A percentile compares a stretch with the other conserved stretches of the same genome.
Conservation (phyloP, 2,888 invertebrate genomes). For the Portevinia maculata region DNA sequence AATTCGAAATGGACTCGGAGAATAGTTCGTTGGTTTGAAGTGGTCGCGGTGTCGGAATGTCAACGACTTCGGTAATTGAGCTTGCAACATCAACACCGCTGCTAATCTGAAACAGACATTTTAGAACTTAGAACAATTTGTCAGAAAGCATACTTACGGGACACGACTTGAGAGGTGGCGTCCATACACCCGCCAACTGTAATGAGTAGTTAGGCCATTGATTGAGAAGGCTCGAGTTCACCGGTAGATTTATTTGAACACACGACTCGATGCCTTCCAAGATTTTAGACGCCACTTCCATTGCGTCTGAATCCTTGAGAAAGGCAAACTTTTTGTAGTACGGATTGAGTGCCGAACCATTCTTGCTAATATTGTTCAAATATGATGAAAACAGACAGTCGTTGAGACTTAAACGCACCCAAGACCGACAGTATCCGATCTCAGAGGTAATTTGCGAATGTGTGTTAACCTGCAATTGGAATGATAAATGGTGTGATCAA, state of each 20-base stretch:
- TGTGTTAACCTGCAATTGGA: conserved; percentile 86
- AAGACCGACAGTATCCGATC: conserved; percentile 95
- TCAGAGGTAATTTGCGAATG: conserved; percentile 93
- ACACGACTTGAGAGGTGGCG: conserved; percentile 89
- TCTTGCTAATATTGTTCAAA: conserved; percentile 90
- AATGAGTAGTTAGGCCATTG: conserved; percentile 94
- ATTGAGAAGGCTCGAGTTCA: conserved; percentile 94
- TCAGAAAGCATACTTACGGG: conserved; percentile 83
- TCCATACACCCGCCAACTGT: conserved; percentile 92
- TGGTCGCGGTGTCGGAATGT: conserved; percentile 80
- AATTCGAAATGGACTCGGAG: conserved; percentile 81
- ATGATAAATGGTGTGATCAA: too few relatives aligned
- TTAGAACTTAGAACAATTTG: background rate
- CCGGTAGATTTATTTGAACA: conserved; percentile 89
- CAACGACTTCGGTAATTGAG: conserved; percentile 84
- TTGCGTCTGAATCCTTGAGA: conserved; percentile 91
- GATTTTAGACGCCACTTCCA: conserved; percentile 90
- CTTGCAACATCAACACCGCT: conserved; percentile 91
- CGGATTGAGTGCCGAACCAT: conserved; percentile 89
- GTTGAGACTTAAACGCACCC: conserved; percentile 94
- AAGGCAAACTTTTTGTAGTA: conserved; percentile 93
- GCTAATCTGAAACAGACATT: conserved; percentile 83
- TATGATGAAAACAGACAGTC: conserved; percentile 95
- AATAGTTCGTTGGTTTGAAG: conserved; percentile 80
- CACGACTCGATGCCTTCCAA: conserved; percentile 90